A percentile compares a stretch with the other conserved stretches of the same genome.
Evolutionary conservation across 2,888 invertebrate genomes (phyloP).

Genomic region (Nezara viridula): DNA sequence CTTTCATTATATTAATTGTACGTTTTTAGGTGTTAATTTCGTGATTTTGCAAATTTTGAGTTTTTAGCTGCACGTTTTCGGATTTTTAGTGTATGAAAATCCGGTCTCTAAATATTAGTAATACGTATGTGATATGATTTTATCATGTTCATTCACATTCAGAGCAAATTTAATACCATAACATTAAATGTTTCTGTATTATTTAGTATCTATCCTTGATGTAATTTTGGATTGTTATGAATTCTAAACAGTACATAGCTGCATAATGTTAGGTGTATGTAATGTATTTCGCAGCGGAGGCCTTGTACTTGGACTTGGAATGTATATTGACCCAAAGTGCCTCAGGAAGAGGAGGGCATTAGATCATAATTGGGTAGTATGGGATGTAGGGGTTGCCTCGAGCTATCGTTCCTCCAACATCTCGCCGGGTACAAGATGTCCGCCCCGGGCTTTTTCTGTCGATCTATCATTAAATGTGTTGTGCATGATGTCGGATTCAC

Average conservation of each 20-base stretch:
- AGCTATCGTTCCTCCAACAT: background rate
- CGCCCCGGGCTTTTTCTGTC: background rate
- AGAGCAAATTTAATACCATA: background rate
- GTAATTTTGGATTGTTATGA: background rate
- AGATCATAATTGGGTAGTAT: background rate
- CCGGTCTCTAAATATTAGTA: no score
- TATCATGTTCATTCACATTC: no score
- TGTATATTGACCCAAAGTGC: background rate
- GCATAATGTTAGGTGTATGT: background rate
- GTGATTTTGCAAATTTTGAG: no score
- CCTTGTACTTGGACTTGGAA: background rate
- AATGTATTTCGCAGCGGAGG: background rate
- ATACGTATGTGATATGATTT: no score
- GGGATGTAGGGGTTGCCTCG: background rate
- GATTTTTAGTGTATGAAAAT: no score
- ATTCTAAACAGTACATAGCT: background rate
- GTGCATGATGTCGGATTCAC: slow-evolving; percentile 33
- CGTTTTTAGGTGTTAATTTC: no score
- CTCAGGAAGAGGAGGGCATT: background rate
- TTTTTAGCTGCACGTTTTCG: no score
- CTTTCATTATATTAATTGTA: no score
- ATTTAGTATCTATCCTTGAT: background rate
- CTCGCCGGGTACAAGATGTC: background rate
- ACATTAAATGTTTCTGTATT: no score
- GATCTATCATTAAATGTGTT: slow-evolving; percentile 22